Conservation (phyloP, 1,140 invertebrate species). For the Brachionus paranguensis region DNA sequence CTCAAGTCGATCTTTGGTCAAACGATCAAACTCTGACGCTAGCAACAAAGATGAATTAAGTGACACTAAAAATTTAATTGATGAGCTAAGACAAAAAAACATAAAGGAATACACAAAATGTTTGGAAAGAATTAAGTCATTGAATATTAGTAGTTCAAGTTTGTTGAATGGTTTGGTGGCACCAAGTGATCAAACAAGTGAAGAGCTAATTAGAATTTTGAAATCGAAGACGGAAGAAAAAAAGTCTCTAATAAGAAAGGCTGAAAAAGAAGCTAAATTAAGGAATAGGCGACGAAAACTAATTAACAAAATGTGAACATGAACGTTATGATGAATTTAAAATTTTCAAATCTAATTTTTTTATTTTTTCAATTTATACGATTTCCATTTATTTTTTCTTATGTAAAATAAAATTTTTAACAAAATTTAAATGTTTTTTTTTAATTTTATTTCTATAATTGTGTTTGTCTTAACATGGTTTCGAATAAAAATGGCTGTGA, state of each 20-base stretch:
- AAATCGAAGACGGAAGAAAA: not conserved
- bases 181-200: not conserved
- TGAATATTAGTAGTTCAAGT: not conserved
- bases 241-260: not conserved
- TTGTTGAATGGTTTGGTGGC: not conserved
- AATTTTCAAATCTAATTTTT: not conserved
- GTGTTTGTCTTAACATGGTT: not conserved
- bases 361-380: not conserved
- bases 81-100: not conserved
- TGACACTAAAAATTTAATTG: not conserved
- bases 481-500: not conserved
- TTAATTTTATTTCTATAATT: not conserved
- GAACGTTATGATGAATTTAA: not conserved
- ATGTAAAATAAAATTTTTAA: not conserved
- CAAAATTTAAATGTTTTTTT: not conserved
- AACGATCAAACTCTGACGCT: not conserved
- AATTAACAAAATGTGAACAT: not conserved
- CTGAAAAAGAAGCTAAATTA: constrained; percentile 14
- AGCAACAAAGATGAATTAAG: not conserved
- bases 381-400: not conserved
- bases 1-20: not conserved
- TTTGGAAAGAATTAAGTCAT: not conserved
- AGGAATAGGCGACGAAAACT: not conserved
- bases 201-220: not conserved
- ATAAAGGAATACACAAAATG: not conserved